Evolutionary conservation across 2,797 vertebrate species (phyloP).

Genomic region (Furcifer pardalis): DNA sequence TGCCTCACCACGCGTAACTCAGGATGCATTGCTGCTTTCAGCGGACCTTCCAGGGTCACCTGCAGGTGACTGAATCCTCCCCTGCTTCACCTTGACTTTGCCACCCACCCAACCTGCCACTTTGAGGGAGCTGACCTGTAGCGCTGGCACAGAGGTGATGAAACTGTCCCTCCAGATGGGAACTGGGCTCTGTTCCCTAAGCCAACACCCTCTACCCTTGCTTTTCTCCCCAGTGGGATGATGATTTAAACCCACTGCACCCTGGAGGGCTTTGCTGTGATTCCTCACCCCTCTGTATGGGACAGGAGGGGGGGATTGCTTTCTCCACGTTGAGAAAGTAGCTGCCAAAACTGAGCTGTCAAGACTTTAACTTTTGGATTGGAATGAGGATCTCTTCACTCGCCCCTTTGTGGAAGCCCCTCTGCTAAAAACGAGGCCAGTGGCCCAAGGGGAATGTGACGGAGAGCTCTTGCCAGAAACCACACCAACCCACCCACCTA

Average conservation of each 20-base stretch:
- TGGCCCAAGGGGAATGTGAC: no score
- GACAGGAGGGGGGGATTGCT: no score
- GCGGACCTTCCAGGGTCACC: neutral
- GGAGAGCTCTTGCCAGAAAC: no score
- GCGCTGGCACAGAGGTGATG: no score
- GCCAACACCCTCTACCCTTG: fast-evolving
- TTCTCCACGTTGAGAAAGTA: neutral
- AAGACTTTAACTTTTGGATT: neutral
- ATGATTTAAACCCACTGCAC: neutral
- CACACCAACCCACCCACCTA: no score
- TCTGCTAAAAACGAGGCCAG: neutral
- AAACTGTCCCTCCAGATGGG: fast-evolving
- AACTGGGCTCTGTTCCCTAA: neutral
- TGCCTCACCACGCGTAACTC: no score
- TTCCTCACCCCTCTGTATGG: neutral
- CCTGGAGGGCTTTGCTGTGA: fast-evolving
- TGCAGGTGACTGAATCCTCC: fast-evolving
- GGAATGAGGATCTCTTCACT: neutral
- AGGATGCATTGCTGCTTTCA: neutral
- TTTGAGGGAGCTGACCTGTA: neutral
- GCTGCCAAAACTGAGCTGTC: neutral
- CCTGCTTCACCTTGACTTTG: neutral
- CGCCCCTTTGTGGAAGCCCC: no score
- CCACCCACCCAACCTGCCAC: neutral
- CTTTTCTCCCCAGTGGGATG: neutral